These are phyloP conservation scores for Tauraco erythrolophus DNA, from an alignment of 2,113 vertebrate species.

Conservation along the genomic window DNA sequence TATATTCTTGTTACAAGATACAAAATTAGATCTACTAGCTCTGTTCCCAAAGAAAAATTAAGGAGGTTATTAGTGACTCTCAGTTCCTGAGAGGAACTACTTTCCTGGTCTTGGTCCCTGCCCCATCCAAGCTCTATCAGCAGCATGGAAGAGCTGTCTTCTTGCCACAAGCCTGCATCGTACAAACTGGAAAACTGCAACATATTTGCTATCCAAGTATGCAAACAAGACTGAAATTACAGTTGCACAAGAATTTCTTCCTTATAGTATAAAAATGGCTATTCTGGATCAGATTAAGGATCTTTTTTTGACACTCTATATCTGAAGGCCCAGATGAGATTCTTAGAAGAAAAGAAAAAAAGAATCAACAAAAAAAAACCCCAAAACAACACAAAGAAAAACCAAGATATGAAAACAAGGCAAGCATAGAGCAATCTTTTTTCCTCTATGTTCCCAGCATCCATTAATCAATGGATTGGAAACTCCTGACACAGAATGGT, in stretches of 20 bases:
- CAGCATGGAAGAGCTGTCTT: neutral
- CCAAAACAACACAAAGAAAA: too few species aligned
- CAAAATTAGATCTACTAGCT: neutral
- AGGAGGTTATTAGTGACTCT: neutral
- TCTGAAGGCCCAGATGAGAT: neutral
- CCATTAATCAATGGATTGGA: neutral
- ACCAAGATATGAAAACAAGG: neutral
- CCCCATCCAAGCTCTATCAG: neutral
- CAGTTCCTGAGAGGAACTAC: neutral
- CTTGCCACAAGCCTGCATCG: neutral
- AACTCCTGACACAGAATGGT: neutral
- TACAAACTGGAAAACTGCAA: neutral
- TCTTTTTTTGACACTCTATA: neutral
- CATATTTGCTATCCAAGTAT: neutral
- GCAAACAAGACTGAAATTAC: neutral
- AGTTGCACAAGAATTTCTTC: neutral
- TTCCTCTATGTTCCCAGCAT: neutral
- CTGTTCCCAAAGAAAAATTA: neutral
- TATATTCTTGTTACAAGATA: neutral
- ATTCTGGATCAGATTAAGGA: neutral
- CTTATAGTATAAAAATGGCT: neutral
- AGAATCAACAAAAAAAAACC: neutral
- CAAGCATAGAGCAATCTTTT: neutral
- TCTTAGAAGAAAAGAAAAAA: neutral
- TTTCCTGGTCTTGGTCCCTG: neutral